Conservation (phyloP, 2,113 vertebrate species). For the Mustela lutreola region DNA sequence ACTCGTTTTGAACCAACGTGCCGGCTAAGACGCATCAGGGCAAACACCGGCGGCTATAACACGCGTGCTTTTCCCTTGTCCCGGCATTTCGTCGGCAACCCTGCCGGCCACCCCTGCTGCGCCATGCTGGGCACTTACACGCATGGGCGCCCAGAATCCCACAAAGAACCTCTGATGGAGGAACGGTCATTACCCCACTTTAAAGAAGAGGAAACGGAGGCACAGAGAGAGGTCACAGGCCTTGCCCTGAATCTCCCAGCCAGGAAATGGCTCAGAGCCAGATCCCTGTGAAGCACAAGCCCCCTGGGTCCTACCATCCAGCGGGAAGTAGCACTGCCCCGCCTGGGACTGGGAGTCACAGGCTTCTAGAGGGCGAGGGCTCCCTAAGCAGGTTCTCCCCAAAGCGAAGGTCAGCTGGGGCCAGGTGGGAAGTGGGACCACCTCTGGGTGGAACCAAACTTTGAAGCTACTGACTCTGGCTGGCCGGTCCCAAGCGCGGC, state of each 20-base stretch:
- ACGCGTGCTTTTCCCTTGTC: fast-evolving
- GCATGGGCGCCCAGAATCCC: background rate
- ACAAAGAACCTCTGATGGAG: background rate
- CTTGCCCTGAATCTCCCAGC: background rate
- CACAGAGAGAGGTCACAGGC: background rate
- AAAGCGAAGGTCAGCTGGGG: background rate
- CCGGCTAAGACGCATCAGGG: background rate
- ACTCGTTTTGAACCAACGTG: background rate
- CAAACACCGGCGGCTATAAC: background rate
- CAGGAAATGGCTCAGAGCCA: slow-evolving; percentile 27
- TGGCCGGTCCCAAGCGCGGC: background rate
- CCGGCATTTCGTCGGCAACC: background rate
- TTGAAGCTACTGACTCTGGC: background rate
- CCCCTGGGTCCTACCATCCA: fast-evolving
- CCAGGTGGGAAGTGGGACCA: background rate
- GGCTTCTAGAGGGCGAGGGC: background rate
- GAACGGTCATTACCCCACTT: background rate
- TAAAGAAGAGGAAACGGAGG: slow-evolving; percentile 47
- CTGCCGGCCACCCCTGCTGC: background rate
- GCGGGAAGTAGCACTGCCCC: background rate
- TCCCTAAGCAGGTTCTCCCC: background rate
- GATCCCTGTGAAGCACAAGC: background rate
- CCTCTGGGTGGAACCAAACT: background rate
- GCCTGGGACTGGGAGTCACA: background rate
- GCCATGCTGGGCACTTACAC: background rate